Base-by-base conservation (phyloP, 2,797 vertebrate species). In the Ammospiza maritima region DNA sequence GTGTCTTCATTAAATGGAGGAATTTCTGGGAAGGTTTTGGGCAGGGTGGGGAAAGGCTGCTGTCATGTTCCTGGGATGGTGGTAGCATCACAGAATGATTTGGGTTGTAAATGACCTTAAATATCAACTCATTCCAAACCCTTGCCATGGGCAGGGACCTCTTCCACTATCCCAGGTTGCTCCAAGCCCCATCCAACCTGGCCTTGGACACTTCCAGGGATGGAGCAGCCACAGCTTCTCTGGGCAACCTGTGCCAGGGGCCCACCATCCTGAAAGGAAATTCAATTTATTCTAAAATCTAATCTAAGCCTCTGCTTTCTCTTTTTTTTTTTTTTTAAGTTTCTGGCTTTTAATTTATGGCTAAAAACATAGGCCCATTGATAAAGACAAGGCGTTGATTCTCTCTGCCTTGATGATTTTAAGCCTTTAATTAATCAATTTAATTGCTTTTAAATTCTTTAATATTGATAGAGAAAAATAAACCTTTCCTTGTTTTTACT, bases 111-210 rank as follows among this genome's bases (percentile, higher is more conserved):
- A 5, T 1, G 11, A 47, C 38, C 6, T 71, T 20, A 5, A 34
- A 77, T 7, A 30, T 47, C 29, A 19, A 0, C 15, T 11, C 1
- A 7, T 77, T 72, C 38, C 51, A 47, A 1, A 2, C 3, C 4
- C 3, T 2, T 56, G 10, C 32, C 34, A 16, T 15, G 25, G 7
- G 6, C 58, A 57, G 51, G 17, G 29, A 40, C 21, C 16, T 2
- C 13, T 78, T 21, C 22, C 26, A 32, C 13, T 5, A 2, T 4
- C 4, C 40, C 66, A 42, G 13, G 15, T 3, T 27, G 5, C 18
- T 84, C 30, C 45, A 32, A 47, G 1, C 6, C 6, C 5, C 0
- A 0, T 65, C 80, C 51, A 71, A 0, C 8, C 12, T 42, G 2
- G 3, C 21, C 1, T 34, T 16, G 58, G 0, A 34, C 25, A 30